Evolutionary conservation across 2,797 vertebrate genomes (phyloP).

Genomic region (Prunella strophiata): DNA sequence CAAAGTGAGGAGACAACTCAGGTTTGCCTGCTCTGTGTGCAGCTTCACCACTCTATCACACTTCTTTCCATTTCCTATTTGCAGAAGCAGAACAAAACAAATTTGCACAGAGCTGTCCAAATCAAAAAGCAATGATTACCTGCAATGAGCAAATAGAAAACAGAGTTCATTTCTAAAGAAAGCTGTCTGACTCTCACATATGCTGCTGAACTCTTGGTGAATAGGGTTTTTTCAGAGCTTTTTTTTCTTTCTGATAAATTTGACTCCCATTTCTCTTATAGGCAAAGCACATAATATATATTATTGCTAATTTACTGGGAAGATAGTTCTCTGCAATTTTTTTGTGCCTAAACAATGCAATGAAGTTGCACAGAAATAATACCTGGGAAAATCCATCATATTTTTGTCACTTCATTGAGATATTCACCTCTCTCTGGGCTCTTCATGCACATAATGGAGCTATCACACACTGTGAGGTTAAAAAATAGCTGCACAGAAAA

Average conservation of each 20-base stretch:
- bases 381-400: neutral
- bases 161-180: neutral
- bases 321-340: neutral
- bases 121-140: neutral
- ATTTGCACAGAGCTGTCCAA: neutral
- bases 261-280: neutral
- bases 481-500: slow-evolving; percentile 1
- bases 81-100: neutral
- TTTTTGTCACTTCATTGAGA: neutral
- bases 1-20: neutral
- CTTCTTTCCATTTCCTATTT: neutral
- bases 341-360: neutral
- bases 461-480: neutral
- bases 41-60: neutral
- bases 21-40: neutral
- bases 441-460: neutral
- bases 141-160: neutral
- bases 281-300: neutral
- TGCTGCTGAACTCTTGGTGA: neutral
- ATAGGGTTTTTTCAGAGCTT: neutral
- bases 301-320: neutral
- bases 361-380: neutral
- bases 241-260: neutral
- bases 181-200: neutral
- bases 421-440: neutral